phyloP scores from a whole-genome alignment of 2,113 vertebrate species.

The Stictonetta naevosa region DNA sequence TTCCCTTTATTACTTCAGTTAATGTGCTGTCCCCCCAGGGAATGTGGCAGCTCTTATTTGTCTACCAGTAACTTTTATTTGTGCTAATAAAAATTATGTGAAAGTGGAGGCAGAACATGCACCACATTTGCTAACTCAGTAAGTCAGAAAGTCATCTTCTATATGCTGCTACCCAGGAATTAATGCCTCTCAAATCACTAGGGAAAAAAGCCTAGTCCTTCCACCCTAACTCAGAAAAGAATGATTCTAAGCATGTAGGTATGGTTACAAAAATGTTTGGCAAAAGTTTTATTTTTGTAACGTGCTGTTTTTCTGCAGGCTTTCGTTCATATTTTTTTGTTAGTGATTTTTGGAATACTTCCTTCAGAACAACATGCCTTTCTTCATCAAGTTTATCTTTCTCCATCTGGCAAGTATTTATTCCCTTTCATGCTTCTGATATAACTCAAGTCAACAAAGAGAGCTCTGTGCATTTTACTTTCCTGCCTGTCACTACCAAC shows the following conservation, averaged over 20 bases:
- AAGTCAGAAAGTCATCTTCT: neutral
- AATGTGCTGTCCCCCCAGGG: neutral
- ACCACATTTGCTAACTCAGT: conserved; percentile 5
- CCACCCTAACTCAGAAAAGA: neutral
- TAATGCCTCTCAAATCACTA: neutral
- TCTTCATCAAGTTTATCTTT: neutral
- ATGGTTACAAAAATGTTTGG: neutral
- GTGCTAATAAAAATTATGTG: conserved; percentile 41
- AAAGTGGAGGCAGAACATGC: neutral
- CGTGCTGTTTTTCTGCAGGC: neutral
- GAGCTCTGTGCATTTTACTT: neutral
- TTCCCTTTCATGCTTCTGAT: neutral
- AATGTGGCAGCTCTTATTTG: conserved; percentile 55
- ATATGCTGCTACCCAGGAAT: neutral
- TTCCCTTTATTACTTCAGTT: neutral
- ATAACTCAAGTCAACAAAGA: neutral
- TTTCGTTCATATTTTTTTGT: neutral
- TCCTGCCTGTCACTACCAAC: neutral
- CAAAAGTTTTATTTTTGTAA: neutral
- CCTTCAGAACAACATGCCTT: neutral
- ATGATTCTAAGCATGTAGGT: rapidly evolving
- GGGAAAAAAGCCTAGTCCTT: neutral
- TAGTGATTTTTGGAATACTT: neutral
- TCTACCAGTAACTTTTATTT: conserved; percentile 43
- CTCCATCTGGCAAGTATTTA: neutral